Base-by-base conservation (phyloP, 2,797 vertebrate genomes). In the Aeoliscus strigatus region DNA sequence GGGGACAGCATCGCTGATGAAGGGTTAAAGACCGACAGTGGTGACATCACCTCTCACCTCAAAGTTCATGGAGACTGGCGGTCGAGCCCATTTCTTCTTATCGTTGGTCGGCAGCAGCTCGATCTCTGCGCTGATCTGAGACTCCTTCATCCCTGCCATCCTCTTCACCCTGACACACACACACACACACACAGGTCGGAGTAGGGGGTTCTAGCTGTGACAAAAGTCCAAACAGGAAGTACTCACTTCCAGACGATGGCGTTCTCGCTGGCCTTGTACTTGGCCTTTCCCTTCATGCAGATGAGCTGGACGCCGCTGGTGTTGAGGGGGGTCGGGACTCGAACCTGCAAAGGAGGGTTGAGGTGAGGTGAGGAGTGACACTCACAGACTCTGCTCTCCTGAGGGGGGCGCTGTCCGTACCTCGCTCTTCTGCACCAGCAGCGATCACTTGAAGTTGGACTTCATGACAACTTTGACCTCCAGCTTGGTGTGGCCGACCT, bases 231-330 rank as follows among this genome's bases (percentile, higher is more conserved):
- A 4, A 34, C 44, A 27, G 36, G 35, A 6, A 11, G 9, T 12
- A 93, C 96, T 93, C 73, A 98, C 96, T 99, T 99, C 96, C 96
- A 99, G 16, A 98, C 96, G 5, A 99, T 99, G 87, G 96, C 96
- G 17, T 99, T 99, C 88, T 99, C 96, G 42, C 96, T 98, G 89
- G 96, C 96, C 82, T 99, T 99, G 87, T 98, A 99, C 83, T 99
- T 99, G 0, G 96, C 96, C 73, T 99, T 99, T 73, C 96, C 96
- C 87, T 99, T 98, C 96, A 99, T 98, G 74, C 96, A 99, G 86
- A 99, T 99, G 66, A 99, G 96, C 74, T 99, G 96, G 51, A 99
- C 96, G 1, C 96, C 96, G 2, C 96, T 99, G 61, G 96, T 98
- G 79, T 98, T 99, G 56, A 99, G 88, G 1, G 96, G 96, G 0